These are phyloP conservation scores for Sorex fumeus DNA, from an alignment of 2,113 vertebrate genomes.

Conservation along the genomic window DNA sequence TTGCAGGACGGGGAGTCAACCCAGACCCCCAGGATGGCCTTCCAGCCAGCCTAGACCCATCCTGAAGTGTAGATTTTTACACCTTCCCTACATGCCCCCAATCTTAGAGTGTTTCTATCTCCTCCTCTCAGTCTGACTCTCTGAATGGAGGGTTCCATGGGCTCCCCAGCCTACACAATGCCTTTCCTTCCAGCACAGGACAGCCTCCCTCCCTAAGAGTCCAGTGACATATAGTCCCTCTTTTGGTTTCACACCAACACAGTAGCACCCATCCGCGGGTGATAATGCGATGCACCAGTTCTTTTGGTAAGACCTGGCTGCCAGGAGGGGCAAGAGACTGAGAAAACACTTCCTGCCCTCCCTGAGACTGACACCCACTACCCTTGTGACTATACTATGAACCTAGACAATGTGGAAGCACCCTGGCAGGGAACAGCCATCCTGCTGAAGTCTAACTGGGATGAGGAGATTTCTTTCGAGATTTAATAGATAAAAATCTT, in stretches of 20 bases:
- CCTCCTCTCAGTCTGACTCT: not conserved
- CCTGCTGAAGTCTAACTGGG: not conserved
- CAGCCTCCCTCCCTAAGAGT: not conserved
- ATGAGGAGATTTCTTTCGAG: not conserved
- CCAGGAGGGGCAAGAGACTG: not conserved
- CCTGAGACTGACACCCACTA: rapidly evolving
- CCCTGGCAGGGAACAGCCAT: not conserved
- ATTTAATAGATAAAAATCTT: not conserved
- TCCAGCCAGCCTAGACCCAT: not conserved
- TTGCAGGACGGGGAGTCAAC: not conserved
- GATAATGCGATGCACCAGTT: not conserved
- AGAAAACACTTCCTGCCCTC: not conserved
- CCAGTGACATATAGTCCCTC: not conserved
- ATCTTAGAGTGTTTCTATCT: too few species aligned
- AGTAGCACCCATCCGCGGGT: not conserved
- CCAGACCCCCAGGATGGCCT: not conserved
- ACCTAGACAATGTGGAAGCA: not conserved
- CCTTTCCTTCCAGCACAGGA: not conserved
- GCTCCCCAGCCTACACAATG: not conserved
- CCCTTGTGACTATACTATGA: not conserved
- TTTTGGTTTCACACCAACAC: not conserved
- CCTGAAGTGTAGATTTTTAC: not conserved
- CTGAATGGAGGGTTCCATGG: rapidly evolving
- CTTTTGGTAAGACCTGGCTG: not conserved
- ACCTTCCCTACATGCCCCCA: too few species aligned